A percentile compares a stretch with the other conserved stretches of the same genome.
These are phyloP conservation scores for Tanytarsus gracilentus DNA, from an alignment of 2,888 invertebrate species.

Conservation along the genomic window DNA sequence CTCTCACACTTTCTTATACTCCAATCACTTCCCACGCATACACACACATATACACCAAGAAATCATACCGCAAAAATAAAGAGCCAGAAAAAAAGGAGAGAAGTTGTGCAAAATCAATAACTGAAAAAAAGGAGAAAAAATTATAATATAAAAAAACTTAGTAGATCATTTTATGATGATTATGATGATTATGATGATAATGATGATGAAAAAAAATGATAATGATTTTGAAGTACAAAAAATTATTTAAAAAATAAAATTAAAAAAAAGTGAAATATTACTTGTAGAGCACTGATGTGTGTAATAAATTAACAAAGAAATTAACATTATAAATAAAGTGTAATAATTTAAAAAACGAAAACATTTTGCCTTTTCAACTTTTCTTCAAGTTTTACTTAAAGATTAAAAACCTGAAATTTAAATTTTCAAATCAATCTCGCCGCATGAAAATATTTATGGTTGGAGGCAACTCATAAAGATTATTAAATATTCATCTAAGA, in stretches of 20 bases:
- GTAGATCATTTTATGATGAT: constrained; percentile 22
- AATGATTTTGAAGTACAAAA: constrained; percentile 29
- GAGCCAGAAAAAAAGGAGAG: no score
- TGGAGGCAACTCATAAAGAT: no score
- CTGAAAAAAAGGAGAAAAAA: constrained; percentile 2
- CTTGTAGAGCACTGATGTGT: constrained; percentile 29
- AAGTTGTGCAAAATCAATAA: constrained; percentile 19
- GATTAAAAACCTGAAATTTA: no score
- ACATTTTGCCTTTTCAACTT: neutral
- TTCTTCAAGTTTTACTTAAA: no score
- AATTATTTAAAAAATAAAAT: constrained; percentile 26
- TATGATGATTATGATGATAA: neutral
- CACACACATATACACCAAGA: no score
- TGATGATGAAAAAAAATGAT: constrained; percentile 22
- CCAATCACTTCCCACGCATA: no score
- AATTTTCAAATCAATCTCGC: no score
- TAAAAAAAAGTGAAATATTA: constrained; percentile 26
- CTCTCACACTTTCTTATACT: no score
- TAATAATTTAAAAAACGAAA: constrained; percentile 15
- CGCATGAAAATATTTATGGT: no score
- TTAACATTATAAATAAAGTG: constrained; percentile 24
- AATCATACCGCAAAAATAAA: no score
- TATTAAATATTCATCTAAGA: no score
- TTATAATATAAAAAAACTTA: constrained; percentile 22
- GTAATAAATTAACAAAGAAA: constrained; percentile 28